Percentiles rank a stretch among this genome's conserved stretches.
phyloP scores from a whole-genome alignment of 2,113 vertebrate genomes.

The Pelusios castaneus region DNA sequence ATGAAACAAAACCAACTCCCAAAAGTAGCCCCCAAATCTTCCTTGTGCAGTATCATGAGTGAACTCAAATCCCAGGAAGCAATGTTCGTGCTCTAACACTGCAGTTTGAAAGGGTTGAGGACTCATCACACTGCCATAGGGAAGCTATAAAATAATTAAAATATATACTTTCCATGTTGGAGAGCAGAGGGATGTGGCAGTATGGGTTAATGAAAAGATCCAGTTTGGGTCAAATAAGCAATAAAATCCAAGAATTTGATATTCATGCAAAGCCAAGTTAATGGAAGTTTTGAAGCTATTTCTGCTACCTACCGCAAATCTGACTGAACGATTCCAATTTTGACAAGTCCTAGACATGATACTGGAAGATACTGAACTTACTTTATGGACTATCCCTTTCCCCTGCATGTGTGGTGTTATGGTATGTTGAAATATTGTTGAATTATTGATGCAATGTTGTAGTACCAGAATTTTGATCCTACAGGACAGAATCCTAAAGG shows the following conservation, averaged over 20 bases:
- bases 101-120: background rate
- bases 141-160: background rate
- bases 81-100: background rate
- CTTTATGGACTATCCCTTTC: background rate
- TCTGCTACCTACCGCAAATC: background rate
- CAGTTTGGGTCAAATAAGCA: background rate
- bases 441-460: background rate
- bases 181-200: background rate
- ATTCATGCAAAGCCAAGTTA: background rate
- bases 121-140: background rate
- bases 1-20: slow-evolving; percentile 4
- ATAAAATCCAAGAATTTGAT: background rate
- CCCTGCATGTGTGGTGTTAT: background rate
- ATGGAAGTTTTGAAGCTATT: background rate
- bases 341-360: background rate
- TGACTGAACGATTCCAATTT: background rate
- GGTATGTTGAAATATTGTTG: background rate
- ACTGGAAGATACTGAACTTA: background rate
- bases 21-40: background rate
- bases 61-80: background rate
- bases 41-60: slow-evolving; percentile 12
- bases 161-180: background rate
- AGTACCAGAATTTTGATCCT: background rate
- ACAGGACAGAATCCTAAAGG: background rate
- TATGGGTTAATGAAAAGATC: background rate